Conservation (phyloP, 2,113 vertebrate species). For the Strigops habroptila region DNA sequence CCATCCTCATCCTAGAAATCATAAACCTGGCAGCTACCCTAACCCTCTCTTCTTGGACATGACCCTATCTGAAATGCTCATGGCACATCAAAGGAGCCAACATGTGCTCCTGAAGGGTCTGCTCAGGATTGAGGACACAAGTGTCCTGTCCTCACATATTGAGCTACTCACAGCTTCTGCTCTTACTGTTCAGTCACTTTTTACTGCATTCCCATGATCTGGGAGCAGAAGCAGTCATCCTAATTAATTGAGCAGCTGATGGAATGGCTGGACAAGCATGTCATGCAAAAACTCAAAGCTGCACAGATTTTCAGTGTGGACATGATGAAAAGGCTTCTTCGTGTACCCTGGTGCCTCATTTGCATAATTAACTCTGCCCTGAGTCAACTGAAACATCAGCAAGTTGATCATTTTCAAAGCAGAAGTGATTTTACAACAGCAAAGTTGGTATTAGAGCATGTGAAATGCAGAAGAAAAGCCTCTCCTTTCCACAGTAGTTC, state of each 20-base stretch:
- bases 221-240: background rate
- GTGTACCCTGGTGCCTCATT: background rate
- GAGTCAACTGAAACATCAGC: background rate
- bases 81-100: background rate
- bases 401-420: background rate
- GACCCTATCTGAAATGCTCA: background rate
- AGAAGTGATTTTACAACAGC: background rate
- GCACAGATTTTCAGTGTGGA: background rate
- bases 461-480: background rate
- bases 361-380: background rate
- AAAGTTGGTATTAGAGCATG: accelerated
- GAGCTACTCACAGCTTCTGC: background rate
- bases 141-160: background rate
- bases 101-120: background rate
- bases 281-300: background rate
- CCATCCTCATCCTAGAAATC: constrained; percentile 21
- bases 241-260: background rate
- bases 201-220: background rate
- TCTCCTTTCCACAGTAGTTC: accelerated
- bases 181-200: background rate
- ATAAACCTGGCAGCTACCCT: constrained; percentile 14
- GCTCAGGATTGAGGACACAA: background rate
- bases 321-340: background rate
- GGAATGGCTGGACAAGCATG: background rate
- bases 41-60: background rate